phyloP scores from a whole-genome alignment of 2,888 invertebrate genomes.

The Drosophila hamatofila region DNA sequence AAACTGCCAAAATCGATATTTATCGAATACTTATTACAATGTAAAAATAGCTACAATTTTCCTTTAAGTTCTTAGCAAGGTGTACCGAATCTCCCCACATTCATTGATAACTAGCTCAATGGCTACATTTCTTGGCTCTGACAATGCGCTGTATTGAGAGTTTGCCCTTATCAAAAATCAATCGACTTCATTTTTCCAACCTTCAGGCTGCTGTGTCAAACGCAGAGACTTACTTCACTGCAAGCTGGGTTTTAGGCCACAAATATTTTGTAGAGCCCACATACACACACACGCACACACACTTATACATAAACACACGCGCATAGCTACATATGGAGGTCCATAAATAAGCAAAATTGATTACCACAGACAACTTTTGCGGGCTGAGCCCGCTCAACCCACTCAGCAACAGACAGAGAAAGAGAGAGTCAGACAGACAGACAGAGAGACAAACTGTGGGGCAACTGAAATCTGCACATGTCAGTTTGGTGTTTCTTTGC shows the following conservation, averaged over 20 bases:
- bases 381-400: conserved; percentile 62
- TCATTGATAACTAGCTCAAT: conserved; percentile 10
- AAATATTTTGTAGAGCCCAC: conserved; percentile 42
- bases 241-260: conserved; percentile 34
- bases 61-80: background rate
- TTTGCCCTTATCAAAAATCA: conserved; percentile 23
- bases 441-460: conserved; percentile 1
- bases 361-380: conserved; percentile 77
- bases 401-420: conserved; percentile 27
- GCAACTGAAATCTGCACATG: conserved; percentile 68
- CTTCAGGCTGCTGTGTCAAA: conserved; percentile 61
- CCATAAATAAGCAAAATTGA: conserved; percentile 80
- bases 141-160: conserved; percentile 15
- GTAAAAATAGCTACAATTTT: background rate
- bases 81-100: background rate
- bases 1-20: background rate
- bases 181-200: conserved; percentile 16
- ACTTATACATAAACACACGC: conserved; percentile 4
- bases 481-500: conserved; percentile 56
- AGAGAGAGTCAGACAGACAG: conserved; percentile 2
- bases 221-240: conserved; percentile 47
- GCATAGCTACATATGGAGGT: conserved; percentile 44
- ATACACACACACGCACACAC: background rate
- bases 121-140: conserved; percentile 2
- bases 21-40: background rate